Conservation (phyloP, 2,888 invertebrate genomes). For the Megamerina dolium region DNA sequence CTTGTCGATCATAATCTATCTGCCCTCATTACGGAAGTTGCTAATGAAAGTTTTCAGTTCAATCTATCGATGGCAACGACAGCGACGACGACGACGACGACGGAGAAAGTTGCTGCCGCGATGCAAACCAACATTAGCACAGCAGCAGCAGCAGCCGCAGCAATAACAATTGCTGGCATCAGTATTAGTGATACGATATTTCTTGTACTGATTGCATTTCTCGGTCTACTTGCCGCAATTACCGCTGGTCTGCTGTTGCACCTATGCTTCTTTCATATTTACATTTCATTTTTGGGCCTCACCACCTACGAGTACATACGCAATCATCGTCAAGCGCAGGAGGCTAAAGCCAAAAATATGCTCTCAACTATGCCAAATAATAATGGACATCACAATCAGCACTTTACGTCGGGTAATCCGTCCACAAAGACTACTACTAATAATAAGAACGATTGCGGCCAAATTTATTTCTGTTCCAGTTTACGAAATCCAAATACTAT, state of each 20-base stretch:
- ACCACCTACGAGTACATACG: constrained; percentile 86
- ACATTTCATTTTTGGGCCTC: constrained; percentile 75
- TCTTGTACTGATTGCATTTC: constrained; percentile 56
- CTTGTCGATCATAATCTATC: constrained; percentile 24
- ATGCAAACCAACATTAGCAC: constrained; percentile 1
- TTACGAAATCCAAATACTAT: constrained; percentile 45
- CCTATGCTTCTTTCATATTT: constrained; percentile 81
- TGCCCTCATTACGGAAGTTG: constrained; percentile 17
- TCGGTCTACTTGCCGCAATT: constrained; percentile 67
- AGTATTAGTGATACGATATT: constrained; percentile 56
- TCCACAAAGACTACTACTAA: constrained; percentile 35
- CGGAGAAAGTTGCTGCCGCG: not conserved
- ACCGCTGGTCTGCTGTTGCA: constrained; percentile 74
- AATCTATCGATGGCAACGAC: not conserved
- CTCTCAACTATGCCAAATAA: constrained; percentile 20
- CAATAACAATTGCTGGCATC: constrained; percentile 42
- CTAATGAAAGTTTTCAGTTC: constrained; percentile 15
- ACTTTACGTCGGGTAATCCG: constrained; percentile 27
- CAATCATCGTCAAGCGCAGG: constrained; percentile 50
- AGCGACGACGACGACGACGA: not conserved
- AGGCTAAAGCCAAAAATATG: constrained; percentile 34
- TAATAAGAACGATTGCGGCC: constrained; percentile 32
- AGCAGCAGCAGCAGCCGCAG: too few relatives aligned
- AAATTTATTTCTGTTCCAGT: constrained; percentile 48
- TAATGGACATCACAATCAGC: constrained; percentile 6